Base-by-base conservation (phyloP, 2,797 vertebrate species). In the Melanotaenia nigrans region DNA sequence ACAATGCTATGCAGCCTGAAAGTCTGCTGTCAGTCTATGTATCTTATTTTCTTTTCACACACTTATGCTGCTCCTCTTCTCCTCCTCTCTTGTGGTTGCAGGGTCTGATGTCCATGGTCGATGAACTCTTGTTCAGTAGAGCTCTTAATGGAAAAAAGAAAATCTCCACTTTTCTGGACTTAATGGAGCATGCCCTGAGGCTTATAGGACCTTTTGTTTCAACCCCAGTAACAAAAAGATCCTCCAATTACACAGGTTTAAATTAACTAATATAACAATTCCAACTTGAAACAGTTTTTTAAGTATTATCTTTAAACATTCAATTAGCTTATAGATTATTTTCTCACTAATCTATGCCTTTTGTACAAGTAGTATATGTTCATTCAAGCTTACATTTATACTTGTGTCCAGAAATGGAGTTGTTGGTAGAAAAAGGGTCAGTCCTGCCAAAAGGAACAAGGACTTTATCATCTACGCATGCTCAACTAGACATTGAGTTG, bases 141-240 rank as follows among this genome's bases (percentile, higher is more conserved):
- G 10, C 56, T 53, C 8, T 90, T 24, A 68, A 30, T 2, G 40
- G 83, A 56, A 91, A 83, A 65, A 85, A 45, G 70, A 68, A 64
- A 38, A 77, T 94, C 60, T 92, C 92, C 35, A 33, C 0, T 8
- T 68, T 95, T 79, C 80, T 95, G 72, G 14, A 83, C 14, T 0
- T 79, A 0, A 86, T 89, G 56, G 95, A 95, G 79, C n/a, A 0
- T 0, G 3, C 53, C 32, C 42, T 95, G 72, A 73, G 30, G 42
- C 20, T 93, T 24, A 68, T 86, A 0, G 89, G 75, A 66, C 77
- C 84, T 28, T 38, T 89, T 20, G 77, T 75, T 14, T 35, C 66
- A 5, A 0, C 60, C 0, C 69, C 63, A 0, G 20, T 55, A 11
- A 81, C 54, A 58, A 86, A 20, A 0, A 78, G 0, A 33, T 65